Percentiles rank a stretch among this genome's conserved stretches.
phyloP scores from a whole-genome alignment of 2,888 invertebrate species.

The Amphipoea oculea region DNA sequence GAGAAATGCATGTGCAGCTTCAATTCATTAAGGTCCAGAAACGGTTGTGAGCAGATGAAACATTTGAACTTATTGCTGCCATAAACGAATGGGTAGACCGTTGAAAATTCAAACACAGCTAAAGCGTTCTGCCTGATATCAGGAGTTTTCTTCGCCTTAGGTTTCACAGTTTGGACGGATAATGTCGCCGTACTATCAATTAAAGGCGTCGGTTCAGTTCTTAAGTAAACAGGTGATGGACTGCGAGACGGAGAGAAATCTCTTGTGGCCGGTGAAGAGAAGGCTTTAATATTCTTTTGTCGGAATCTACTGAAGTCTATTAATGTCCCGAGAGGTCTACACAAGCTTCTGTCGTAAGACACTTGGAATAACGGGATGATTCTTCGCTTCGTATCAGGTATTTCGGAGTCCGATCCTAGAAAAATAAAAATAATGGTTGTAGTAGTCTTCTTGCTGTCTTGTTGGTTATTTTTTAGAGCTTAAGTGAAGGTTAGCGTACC shows the following conservation, averaged over 20 bases:
- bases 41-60: constrained; percentile 85
- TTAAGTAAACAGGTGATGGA: constrained; percentile 74
- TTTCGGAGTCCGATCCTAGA: constrained; percentile 82
- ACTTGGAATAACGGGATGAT: constrained; percentile 88
- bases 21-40: constrained; percentile 79
- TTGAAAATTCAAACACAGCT: constrained; percentile 84
- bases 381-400: constrained; percentile 74
- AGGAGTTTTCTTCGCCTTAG: constrained; percentile 69
- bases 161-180: constrained; percentile 17
- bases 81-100: constrained; percentile 86
- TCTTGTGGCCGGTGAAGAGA: constrained; percentile 48
- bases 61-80: constrained; percentile 88
- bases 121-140: constrained; percentile 84
- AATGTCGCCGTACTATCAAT: constrained; percentile 44
- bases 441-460: constrained; percentile 49
- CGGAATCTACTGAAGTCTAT: constrained; percentile 80
- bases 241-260: constrained; percentile 76
- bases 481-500: constrained; percentile 42
- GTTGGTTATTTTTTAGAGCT: constrained; percentile 19
- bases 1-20: constrained; percentile 81
- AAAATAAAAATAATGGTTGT: constrained; percentile 81
- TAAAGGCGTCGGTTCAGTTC: constrained; percentile 55
- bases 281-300: constrained; percentile 56
- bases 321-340: constrained; percentile 86
- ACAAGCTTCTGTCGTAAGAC: constrained; percentile 85